Percentiles rank a stretch among this genome's conserved stretches.
These are phyloP conservation scores for Sisyra nigra DNA, from an alignment of 2,888 invertebrate genomes.

Conservation along the genomic window DNA sequence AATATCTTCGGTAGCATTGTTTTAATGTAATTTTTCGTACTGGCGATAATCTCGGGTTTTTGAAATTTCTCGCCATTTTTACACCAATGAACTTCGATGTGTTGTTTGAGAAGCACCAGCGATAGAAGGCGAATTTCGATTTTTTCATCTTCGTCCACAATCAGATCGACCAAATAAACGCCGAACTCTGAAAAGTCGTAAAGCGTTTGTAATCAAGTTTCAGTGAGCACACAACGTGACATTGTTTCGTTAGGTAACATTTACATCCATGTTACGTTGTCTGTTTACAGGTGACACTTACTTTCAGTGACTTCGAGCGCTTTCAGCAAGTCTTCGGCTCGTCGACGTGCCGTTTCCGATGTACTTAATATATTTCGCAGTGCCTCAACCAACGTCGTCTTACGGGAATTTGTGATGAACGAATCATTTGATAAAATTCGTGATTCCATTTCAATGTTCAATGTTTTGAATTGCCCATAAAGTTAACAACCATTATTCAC, in stretches of 20 bases:
- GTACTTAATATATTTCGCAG: slow-evolving; percentile 3
- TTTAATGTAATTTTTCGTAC: neutral
- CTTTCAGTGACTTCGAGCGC: slow-evolving; percentile 1
- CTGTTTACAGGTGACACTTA: neutral
- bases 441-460: too few relatives aligned
- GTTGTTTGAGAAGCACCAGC: neutral
- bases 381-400: neutral
- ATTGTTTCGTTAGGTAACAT: neutral
- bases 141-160: neutral
- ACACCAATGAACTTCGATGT: slow-evolving; percentile 1
- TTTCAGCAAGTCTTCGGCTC: slow-evolving; percentile 1
- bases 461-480: too few relatives aligned
- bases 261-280: neutral
- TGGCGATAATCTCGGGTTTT: neutral
- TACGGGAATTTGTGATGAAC: neutral
- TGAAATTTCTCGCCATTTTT: neutral
- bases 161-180: neutral
- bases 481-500: too few relatives aligned
- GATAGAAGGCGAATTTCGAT: neutral
- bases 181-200: neutral
- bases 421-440: too few relatives aligned
- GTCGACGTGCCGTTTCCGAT: neutral
- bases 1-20: neutral
- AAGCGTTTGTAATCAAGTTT: neutral
- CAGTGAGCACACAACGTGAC: neutral